A percentile compares a stretch with the other conserved stretches of the same genome.
Evolutionary conservation across 1,140 invertebrate genomes (phyloP).

Genomic region (Dreissena rostriformis): DNA sequence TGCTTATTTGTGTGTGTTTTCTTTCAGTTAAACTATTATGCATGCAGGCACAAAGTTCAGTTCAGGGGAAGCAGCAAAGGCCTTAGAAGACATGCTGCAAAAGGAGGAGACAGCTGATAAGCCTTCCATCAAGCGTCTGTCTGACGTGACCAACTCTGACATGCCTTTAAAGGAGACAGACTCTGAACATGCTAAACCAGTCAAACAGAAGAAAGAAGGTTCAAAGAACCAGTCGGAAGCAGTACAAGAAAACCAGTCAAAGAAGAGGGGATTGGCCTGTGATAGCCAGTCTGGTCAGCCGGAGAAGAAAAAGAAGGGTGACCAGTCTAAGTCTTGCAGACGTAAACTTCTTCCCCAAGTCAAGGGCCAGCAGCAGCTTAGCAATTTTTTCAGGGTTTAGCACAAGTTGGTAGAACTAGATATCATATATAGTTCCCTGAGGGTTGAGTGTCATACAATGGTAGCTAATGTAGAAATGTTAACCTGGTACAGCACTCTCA

Average conservation of each 20-base stretch:
- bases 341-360: slow-evolving; percentile 66
- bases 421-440: background rate
- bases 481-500: no score
- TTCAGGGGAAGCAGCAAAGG: slow-evolving; percentile 41
- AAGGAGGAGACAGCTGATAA: slow-evolving; percentile 51
- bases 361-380: slow-evolving; percentile 67
- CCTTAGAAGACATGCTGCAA: slow-evolving; percentile 55
- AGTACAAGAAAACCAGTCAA: slow-evolving; percentile 36
- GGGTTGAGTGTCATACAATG: no score
- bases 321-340: slow-evolving; percentile 62
- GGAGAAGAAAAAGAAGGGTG: slow-evolving; percentile 59
- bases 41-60: slow-evolving; percentile 51
- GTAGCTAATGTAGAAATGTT: no score
- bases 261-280: slow-evolving; percentile 43
- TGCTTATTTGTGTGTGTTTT: background rate
- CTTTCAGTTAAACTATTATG: slow-evolving; percentile 66
- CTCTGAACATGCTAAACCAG: slow-evolving; percentile 9
- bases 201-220: slow-evolving; percentile 10
- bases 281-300: slow-evolving; percentile 34
- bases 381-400: slow-evolving; percentile 63
- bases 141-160: background rate
- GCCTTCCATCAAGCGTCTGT: background rate
- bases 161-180: no score
- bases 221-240: background rate
- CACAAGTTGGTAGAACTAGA: background rate